A percentile compares a stretch with the other conserved stretches of the same genome.
Evolutionary conservation across 2,113 vertebrate genomes (phyloP).

Genomic region (Hyaena hyaena): DNA sequence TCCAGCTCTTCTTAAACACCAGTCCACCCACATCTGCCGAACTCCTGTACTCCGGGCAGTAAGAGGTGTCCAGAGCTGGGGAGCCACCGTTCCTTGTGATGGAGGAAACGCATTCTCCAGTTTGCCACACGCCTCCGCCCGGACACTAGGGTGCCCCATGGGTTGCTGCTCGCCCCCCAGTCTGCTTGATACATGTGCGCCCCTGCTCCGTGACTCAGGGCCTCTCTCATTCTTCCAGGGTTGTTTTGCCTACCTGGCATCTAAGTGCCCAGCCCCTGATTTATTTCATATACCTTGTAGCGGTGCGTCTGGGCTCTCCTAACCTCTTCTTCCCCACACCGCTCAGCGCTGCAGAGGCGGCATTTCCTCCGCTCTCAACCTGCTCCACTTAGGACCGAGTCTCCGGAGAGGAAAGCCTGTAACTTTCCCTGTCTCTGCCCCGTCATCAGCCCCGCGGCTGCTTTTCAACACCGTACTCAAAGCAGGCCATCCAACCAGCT

Average conservation of each 20-base stretch:
- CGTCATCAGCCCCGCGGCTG: background rate
- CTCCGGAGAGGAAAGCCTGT: background rate
- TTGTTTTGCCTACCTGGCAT: background rate
- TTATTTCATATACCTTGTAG: background rate
- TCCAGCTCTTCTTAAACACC: background rate
- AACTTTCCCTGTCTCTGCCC: conserved; percentile 40
- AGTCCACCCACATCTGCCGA: background rate
- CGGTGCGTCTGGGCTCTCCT: background rate
- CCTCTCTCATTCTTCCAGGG: background rate
- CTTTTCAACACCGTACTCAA: conserved; percentile 27
- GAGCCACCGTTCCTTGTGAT: background rate
- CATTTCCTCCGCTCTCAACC: background rate
- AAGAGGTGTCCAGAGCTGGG: background rate
- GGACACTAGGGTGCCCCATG: fast-evolving
- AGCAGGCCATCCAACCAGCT: conserved; percentile 13
- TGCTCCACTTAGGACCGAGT: conserved; percentile 18
- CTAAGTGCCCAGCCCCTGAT: background rate
- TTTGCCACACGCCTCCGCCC: fast-evolving
- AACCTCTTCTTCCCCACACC: background rate
- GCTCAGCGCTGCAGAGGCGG: background rate
- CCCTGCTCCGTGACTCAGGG: background rate
- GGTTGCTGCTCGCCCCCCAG: background rate
- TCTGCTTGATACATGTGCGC: background rate
- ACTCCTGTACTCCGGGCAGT: background rate
- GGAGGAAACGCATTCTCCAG: background rate